These are phyloP conservation scores for Coenobita brevimanus DNA, from an alignment of 1,140 invertebrate species.

Conservation along the genomic window DNA sequence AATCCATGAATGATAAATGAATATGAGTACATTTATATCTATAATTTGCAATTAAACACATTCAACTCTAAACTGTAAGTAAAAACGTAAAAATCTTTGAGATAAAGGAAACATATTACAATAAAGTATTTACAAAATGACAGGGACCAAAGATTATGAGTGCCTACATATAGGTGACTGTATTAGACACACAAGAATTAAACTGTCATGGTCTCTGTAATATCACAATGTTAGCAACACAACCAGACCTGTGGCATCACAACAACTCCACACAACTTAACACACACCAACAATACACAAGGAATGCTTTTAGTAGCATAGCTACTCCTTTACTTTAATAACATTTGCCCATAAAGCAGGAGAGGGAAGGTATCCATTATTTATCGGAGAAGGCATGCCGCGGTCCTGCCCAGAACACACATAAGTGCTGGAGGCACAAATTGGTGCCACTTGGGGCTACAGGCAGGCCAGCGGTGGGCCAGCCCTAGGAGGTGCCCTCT, in stretches of 20 bases:
- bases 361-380: conserved; percentile 44
- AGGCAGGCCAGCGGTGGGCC: conserved; percentile 54
- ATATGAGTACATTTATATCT: conserved; percentile 59
- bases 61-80: conserved; percentile 58
- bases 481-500: conserved; percentile 63
- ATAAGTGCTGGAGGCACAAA: conserved; percentile 58
- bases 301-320: conserved; percentile 63
- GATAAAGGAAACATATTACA: conserved; percentile 53
- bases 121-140: conserved; percentile 63
- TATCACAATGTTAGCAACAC: conserved; percentile 65
- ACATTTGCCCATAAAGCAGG: conserved; percentile 46
- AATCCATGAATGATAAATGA: conserved; percentile 58
- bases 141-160: conserved; percentile 58
- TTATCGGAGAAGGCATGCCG: conserved; percentile 45
- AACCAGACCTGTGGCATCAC: conserved; percentile 63
- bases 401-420: conserved; percentile 62
- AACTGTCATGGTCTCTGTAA: conserved; percentile 63
- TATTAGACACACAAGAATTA: conserved; percentile 58
- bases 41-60: conserved; percentile 61
- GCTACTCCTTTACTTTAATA: conserved; percentile 53
- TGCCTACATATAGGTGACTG: conserved; percentile 56
- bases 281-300: conserved; percentile 59
- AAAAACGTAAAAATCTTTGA: conserved; percentile 67
- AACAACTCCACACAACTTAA: conserved; percentile 62
- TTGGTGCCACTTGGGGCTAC: conserved; percentile 49